Conservation (phyloP, 2,888 invertebrate species). For the Girardia tigrina region DNA sequence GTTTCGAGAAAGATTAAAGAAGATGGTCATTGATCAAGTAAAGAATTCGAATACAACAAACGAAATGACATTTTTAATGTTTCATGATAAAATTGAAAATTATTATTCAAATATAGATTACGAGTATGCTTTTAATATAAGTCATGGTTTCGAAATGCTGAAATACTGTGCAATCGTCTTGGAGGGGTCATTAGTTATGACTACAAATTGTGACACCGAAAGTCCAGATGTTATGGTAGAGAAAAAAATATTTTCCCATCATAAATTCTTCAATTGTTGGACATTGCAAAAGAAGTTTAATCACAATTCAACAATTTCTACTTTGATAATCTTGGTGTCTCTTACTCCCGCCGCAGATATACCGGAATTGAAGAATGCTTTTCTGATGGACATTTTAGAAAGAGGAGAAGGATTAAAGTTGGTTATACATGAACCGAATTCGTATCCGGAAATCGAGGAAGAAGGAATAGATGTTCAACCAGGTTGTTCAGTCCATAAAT, state of each 20-base stretch:
- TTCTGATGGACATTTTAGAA: conserved; percentile 34
- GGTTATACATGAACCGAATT: conserved; percentile 30
- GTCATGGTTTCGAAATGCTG: conserved; percentile 26
- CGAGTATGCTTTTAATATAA: conserved; percentile 8
- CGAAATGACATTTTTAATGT: neutral
- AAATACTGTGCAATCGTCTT: conserved; percentile 20
- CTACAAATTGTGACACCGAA: conserved; percentile 26
- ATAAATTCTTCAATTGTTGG: conserved; percentile 34
- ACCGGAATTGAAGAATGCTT: conserved; percentile 27
- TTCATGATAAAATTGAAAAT: conserved; percentile 31
- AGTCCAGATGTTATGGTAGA: neutral
- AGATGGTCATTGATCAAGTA: neutral
- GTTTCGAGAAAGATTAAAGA: conserved; percentile 28
- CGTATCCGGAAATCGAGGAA: conserved; percentile 35
- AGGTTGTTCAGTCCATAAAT: no score
- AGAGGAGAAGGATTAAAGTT: conserved; percentile 35
- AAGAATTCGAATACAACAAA: neutral
- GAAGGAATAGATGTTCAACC: conserved; percentile 35
- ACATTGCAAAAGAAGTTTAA: conserved; percentile 1
- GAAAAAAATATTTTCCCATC: conserved; percentile 30
- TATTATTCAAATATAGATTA: conserved; percentile 31
- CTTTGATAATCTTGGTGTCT: conserved; percentile 16
- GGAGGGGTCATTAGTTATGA: neutral
- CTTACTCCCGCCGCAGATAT: conserved; percentile 32
- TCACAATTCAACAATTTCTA: neutral